A percentile compares a stretch with the other conserved stretches of the same genome.
phyloP scores from a whole-genome alignment of 2,797 vertebrate genomes.

The Melanotaenia pygmaea region DNA sequence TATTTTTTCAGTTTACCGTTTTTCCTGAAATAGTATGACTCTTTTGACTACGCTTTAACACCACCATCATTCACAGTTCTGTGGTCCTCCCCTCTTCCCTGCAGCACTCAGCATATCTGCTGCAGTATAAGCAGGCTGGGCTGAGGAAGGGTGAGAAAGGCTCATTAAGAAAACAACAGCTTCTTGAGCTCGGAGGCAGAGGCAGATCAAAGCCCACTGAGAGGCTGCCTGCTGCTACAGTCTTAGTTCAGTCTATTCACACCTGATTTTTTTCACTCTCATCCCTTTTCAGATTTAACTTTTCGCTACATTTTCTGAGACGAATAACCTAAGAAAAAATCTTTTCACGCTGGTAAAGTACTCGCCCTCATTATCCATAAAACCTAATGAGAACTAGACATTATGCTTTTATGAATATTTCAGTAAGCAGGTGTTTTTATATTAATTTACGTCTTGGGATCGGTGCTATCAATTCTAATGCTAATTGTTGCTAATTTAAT shows the following conservation, averaged over 20 bases:
- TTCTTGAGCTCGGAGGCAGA: constrained; percentile 32
- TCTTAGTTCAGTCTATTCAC: constrained; percentile 2
- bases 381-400: constrained; percentile 42
- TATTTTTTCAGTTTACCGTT: not conserved
- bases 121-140: constrained; percentile 59
- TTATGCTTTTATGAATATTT: constrained; percentile 51
- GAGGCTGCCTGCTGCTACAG: constrained; percentile 5
- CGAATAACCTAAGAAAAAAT: not conserved
- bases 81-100: constrained; percentile 51
- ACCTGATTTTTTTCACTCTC: not conserved
- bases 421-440: constrained; percentile 41
- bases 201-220: constrained; percentile 46
- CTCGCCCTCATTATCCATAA: constrained; percentile 30
- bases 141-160: constrained; percentile 47
- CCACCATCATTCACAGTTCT: constrained; percentile 35
- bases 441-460: constrained; percentile 11
- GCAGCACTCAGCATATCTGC: constrained; percentile 45
- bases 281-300: constrained; percentile 12
- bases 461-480: not conserved
- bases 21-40: not conserved
- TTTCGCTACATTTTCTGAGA: not conserved
- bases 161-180: constrained; percentile 56
- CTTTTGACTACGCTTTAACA: not conserved
- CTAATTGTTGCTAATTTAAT: constrained; percentile 10
- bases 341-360: not conserved